A percentile compares a stretch with the other conserved stretches of the same genome.
These are phyloP conservation scores for Homalodisca vitripennis DNA, from an alignment of 1,140 invertebrate genomes.

Conservation along the genomic window DNA sequence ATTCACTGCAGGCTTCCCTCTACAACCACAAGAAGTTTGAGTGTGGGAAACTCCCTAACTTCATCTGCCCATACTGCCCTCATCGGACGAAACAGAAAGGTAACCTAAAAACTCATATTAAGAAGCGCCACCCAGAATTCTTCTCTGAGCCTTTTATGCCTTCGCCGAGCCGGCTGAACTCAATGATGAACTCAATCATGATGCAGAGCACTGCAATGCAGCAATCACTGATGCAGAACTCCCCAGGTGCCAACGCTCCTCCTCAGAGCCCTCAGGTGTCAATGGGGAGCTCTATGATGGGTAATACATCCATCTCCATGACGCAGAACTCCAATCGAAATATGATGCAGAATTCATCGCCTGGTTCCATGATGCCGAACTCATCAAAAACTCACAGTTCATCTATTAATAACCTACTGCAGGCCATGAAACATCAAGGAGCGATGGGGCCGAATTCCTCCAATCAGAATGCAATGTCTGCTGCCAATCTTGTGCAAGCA, in stretches of 20 bases:
- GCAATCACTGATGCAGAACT: neutral
- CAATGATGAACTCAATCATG: constrained; percentile 22
- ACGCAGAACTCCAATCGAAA: neutral
- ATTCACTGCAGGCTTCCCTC: constrained; percentile 53
- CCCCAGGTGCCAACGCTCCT: neutral
- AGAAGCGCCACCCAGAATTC: constrained; percentile 45
- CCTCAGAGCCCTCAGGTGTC: neutral
- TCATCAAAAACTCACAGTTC: neutral
- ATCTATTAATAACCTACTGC: constrained; percentile 14
- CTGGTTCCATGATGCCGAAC: neutral
- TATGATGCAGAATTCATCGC: neutral
- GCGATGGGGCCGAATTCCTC: neutral
- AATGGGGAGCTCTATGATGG: neutral
- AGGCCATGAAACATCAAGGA: constrained; percentile 10
- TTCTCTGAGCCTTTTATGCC: constrained; percentile 25
- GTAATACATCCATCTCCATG: neutral
- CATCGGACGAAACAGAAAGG: constrained; percentile 38
- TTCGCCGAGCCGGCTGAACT: constrained; percentile 11
- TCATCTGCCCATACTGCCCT: constrained; percentile 44
- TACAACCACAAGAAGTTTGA: constrained; percentile 53
- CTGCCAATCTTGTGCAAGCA: constrained; percentile 4
- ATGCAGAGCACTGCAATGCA: constrained; percentile 5
- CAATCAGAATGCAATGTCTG: neutral
- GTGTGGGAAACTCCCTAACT: constrained; percentile 47
- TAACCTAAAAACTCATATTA: constrained; percentile 43